Conservation (phyloP, 2,797 vertebrate species). For the Bovichtus variegatus region DNA sequence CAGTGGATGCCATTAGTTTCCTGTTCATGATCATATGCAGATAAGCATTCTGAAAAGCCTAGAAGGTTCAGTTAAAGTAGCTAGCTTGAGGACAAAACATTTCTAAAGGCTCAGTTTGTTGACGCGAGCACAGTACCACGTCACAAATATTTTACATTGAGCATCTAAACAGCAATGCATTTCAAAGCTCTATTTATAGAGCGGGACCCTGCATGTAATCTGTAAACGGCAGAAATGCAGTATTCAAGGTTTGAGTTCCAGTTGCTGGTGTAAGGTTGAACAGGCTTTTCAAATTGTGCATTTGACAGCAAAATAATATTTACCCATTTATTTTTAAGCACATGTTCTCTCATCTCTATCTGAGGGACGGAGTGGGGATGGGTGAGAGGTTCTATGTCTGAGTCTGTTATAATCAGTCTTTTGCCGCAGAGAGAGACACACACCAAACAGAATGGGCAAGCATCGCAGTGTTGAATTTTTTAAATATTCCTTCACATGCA, state of each 20-base stretch:
- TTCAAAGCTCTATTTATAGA: constrained; percentile 21
- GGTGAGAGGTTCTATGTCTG: constrained; percentile 30
- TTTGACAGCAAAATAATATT: constrained; percentile 58
- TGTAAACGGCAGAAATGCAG: constrained; percentile 21
- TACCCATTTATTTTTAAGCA: constrained; percentile 59
- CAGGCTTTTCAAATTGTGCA: constrained; percentile 39
- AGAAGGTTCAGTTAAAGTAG: constrained; percentile 3
- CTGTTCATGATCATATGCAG: constrained; percentile 3
- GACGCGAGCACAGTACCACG: neutral
- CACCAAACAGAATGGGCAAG: constrained; percentile 56
- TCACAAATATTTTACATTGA: constrained; percentile 15
- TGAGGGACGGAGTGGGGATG: constrained; percentile 14
- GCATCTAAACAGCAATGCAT: constrained; percentile 13
- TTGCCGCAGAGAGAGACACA: constrained; percentile 27
- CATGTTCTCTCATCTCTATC: constrained; percentile 25
- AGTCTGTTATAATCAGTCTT: constrained; percentile 49
- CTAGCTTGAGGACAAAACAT: constrained; percentile 13
- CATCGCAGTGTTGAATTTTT: constrained; percentile 5
- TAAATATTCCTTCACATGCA: constrained; percentile 45
- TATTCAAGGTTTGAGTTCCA: constrained; percentile 11
- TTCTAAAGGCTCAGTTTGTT: constrained; percentile 15
- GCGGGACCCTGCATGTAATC: constrained; percentile 4
- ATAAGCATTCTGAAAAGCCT: neutral
- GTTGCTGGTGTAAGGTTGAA: constrained; percentile 23
- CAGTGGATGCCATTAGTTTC: neutral